phyloP scores from a whole-genome alignment of 2,113 vertebrate species.

The Actenoides hombroni region DNA sequence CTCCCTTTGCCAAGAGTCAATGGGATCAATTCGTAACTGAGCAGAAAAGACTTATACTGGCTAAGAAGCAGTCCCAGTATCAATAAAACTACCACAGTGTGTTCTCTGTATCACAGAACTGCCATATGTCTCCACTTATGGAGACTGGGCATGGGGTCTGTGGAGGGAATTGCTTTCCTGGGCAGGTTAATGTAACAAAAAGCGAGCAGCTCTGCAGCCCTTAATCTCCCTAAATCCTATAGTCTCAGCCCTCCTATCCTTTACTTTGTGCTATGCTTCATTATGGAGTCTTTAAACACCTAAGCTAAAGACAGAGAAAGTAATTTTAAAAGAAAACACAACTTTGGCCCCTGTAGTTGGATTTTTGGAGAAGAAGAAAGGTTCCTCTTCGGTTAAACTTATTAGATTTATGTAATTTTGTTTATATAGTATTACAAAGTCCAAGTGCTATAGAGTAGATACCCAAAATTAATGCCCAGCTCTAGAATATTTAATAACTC shows the following conservation, averaged over 20 bases:
- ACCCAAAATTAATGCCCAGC: neutral
- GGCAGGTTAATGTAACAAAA: slow-evolving; percentile 52
- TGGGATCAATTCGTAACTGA: slow-evolving; percentile 5
- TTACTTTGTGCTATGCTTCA: neutral
- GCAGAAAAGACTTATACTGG: neutral
- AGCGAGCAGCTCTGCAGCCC: neutral
- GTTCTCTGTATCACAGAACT: neutral
- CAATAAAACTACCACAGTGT: slow-evolving; percentile 15
- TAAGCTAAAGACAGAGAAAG: slow-evolving; percentile 17
- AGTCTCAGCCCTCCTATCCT: neutral
- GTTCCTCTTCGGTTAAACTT: neutral
- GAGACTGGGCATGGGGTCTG: neutral
- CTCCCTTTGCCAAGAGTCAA: neutral
- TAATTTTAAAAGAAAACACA: slow-evolving; percentile 26
- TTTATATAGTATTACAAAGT: neutral
- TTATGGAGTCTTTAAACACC: slow-evolving; percentile 33
- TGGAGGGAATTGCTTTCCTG: slow-evolving; percentile 13
- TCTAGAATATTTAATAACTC: neutral
- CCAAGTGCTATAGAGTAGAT: neutral
- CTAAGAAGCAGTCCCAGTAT: neutral
- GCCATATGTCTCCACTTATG: slow-evolving; percentile 32
- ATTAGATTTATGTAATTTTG: neutral
- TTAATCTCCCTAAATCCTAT: slow-evolving; percentile 37
- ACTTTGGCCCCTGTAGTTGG: neutral
- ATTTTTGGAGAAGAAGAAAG: neutral